Conservation (phyloP, 2,113 vertebrate species). For the Lophotis ruficrista region DNA sequence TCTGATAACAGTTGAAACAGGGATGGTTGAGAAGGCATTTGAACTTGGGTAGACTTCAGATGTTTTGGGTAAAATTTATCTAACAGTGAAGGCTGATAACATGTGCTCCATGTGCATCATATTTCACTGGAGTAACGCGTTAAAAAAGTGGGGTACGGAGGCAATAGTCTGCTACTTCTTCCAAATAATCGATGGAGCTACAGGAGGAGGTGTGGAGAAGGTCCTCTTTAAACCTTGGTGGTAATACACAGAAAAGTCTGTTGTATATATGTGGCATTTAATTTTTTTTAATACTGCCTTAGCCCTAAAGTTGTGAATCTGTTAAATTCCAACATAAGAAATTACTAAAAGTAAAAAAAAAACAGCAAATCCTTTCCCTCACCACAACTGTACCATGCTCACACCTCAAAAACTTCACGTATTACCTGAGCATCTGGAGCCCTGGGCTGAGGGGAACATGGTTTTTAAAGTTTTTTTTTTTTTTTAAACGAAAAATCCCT, state of each 20-base stretch:
- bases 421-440: conserved; percentile 53
- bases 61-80: neutral
- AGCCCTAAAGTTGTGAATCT: neutral
- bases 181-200: neutral
- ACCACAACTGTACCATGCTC: neutral
- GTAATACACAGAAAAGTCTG: neutral
- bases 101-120: neutral
- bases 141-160: neutral
- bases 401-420: neutral
- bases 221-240: neutral
- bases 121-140: neutral
- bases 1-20: neutral
- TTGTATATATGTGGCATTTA: neutral
- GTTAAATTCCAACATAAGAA: neutral
- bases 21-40: neutral
- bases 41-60: neutral
- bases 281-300: neutral
- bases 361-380: neutral
- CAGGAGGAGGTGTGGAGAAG: neutral
- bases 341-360: neutral
- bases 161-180: neutral
- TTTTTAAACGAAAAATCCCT: conserved; percentile 31
- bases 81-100: neutral
- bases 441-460: conserved; percentile 8
- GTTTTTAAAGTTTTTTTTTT: conserved; percentile 1